Base-by-base conservation (phyloP, 1,140 invertebrate species). In the Drosophila leontia region DNA sequence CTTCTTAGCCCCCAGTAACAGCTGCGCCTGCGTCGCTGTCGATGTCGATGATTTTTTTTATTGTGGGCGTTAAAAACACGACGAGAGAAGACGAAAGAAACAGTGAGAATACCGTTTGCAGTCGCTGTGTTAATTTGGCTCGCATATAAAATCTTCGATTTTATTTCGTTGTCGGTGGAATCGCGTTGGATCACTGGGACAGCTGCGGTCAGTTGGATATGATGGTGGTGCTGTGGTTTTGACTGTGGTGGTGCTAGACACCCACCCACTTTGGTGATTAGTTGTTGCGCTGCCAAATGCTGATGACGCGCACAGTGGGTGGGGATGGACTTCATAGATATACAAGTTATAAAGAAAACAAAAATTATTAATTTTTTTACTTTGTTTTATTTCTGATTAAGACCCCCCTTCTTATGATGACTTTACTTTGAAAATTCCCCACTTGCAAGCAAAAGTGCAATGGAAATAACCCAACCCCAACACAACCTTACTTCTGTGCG, bases 141-240 rank as follows among this genome's bases (percentile, higher is more conserved):
- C 72, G 72, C 77, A 78, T 74, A 88, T 88, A 90, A 88, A 88
- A 78, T 71, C 64, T 71, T 81, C 76, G 81, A 88, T 84, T 88
- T 88, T 81, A 88, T 90, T 71, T 69, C 39, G 76, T 56, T 74
- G 71, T 70, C 75, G 48, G 47, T 75, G 35, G 72, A 64, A 32
- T 57, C 72, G 74, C 53, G 17, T 50, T 53, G 47, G 75, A 65
- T 69, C 63, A 76, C 50, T 76, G 67, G 67, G 69, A 60, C 69
- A 72, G 69, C 69, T 78, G 75, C 67, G 75, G 75, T 78, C 75
- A 77, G 74, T 69, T 51, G 65, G 67, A 61, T 19, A 34, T 55
- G 39, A 23, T 68, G 60, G 45, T 41, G 39, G 42, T 34, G 35
- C 12, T 35, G 35, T 34, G 48, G 48, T 11, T 37, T 44, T 75